Conservation (phyloP, 2,797 vertebrate genomes). For the Urosaurus nigricauda region DNA sequence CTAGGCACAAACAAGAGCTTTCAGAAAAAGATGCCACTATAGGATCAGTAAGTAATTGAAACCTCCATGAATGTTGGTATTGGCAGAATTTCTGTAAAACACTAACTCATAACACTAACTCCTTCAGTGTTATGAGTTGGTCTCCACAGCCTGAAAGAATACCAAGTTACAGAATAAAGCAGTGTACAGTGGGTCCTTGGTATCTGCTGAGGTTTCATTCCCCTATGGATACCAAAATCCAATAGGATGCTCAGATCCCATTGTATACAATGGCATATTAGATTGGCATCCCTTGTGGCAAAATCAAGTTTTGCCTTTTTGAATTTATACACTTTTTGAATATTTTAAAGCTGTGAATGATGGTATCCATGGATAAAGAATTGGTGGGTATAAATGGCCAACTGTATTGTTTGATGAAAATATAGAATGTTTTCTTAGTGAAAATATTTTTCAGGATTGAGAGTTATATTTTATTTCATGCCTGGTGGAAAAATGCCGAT, state of each 20-base stretch:
- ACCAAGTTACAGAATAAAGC: not conserved
- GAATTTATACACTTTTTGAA: too few relatives aligned
- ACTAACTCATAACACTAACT: not conserved
- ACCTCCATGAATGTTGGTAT: not conserved
- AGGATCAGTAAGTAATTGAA: slow-evolving; percentile 85
- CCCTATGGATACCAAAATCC: too few relatives aligned
- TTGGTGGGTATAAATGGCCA: too few relatives aligned
- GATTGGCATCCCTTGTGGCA: too few relatives aligned
- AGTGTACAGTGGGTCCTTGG: not conserved
- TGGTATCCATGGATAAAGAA: too few relatives aligned
- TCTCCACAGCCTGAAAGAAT: slow-evolving; percentile 16
- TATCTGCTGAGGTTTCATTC: too few relatives aligned
- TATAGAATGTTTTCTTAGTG: not conserved
- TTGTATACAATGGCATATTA: too few relatives aligned
- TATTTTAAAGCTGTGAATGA: too few relatives aligned
- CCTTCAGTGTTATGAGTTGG: not conserved
- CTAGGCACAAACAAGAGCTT: slow-evolving; percentile 92
- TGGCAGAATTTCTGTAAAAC: not conserved
- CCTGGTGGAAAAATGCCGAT: not conserved
- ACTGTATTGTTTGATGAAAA: not conserved
- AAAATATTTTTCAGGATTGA: not conserved
- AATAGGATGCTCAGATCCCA: too few relatives aligned
- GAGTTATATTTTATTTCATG: not conserved
- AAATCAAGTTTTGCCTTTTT: too few relatives aligned
- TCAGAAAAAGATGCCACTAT: slow-evolving; percentile 94